These are phyloP conservation scores for Girardinus metallicus DNA, from an alignment of 2,797 vertebrate genomes.

Conservation along the genomic window DNA sequence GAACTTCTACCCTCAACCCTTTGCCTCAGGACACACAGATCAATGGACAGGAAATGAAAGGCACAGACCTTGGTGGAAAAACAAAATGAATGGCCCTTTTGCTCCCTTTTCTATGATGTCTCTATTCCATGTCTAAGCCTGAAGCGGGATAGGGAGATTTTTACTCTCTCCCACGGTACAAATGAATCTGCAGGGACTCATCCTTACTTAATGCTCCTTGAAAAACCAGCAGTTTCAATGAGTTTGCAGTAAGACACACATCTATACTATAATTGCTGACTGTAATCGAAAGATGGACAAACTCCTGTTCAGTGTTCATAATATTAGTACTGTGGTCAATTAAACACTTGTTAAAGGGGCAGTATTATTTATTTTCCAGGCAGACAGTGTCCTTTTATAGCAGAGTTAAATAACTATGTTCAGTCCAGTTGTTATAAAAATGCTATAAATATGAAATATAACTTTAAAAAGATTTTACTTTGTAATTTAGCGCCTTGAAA, in stretches of 20 bases:
- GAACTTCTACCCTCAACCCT: conserved; percentile 41
- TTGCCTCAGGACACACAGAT: conserved; percentile 48
- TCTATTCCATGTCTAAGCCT: conserved; percentile 43
- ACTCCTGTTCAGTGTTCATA: conserved; percentile 28
- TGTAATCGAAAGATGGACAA: conserved; percentile 36
- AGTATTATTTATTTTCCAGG: too few species aligned
- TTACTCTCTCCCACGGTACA: conserved; percentile 20
- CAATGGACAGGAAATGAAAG: conserved; percentile 56
- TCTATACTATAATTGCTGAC: conserved; percentile 39
- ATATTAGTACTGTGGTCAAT: not conserved
- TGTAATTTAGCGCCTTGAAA: too few species aligned
- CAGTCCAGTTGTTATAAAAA: too few species aligned
- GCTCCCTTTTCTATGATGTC: conserved; percentile 25
- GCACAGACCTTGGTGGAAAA: conserved; percentile 30
- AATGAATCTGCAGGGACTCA: conserved; percentile 47
- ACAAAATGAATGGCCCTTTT: conserved; percentile 34
- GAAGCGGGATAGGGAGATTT: conserved; percentile 42
- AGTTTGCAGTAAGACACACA: conserved; percentile 27
- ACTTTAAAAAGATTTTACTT: too few species aligned
- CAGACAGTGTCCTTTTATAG: too few species aligned
- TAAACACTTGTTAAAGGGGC: not conserved
- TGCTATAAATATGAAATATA: too few species aligned
- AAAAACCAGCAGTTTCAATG: conserved; percentile 43
- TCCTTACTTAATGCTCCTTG: conserved; percentile 54
- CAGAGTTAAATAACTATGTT: too few species aligned